Percentiles rank a stretch among this genome's conserved stretches.
Conservation (phyloP, 2,888 invertebrate genomes). For the Strigamia transsilvanica region DNA sequence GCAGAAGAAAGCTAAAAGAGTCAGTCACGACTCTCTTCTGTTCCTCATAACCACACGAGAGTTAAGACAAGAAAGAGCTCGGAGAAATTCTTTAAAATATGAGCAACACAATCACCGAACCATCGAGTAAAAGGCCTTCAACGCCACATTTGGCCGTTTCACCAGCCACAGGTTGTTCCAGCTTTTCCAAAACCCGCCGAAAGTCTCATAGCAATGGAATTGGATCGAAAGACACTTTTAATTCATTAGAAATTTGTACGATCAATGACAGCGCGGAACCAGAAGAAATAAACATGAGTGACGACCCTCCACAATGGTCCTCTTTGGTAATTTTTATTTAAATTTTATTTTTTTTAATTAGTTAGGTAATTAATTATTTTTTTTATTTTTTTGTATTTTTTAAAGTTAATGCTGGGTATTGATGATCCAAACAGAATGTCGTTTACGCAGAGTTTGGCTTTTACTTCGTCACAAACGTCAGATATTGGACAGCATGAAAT, state of each 20-base stretch:
- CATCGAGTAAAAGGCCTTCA: not conserved
- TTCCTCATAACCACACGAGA: not conserved
- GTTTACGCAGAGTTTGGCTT: constrained; percentile 32
- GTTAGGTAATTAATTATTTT: not conserved
- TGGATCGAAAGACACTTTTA: not conserved
- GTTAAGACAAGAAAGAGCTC: not conserved
- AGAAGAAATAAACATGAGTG: not conserved
- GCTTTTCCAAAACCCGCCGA: not conserved
- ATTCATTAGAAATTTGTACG: not conserved
- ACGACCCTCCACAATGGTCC: not conserved
- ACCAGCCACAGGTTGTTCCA: constrained; percentile 1
- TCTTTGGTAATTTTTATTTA: not conserved
- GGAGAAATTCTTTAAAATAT: not conserved
- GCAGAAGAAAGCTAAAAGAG: not conserved
- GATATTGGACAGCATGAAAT: not conserved
- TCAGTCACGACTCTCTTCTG: not conserved
- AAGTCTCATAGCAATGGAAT: not conserved
- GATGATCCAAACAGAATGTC: constrained; percentile 41
- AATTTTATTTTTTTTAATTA: not conserved
- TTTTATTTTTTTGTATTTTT: not conserved
- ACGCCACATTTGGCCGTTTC: not conserved
- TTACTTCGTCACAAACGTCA: not conserved
- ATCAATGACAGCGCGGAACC: not conserved
- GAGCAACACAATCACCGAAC: not conserved
- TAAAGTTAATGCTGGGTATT: constrained; percentile 21